These are phyloP conservation scores for Urocitellus parryii DNA, from an alignment of 2,113 vertebrate species.

Conservation along the genomic window DNA sequence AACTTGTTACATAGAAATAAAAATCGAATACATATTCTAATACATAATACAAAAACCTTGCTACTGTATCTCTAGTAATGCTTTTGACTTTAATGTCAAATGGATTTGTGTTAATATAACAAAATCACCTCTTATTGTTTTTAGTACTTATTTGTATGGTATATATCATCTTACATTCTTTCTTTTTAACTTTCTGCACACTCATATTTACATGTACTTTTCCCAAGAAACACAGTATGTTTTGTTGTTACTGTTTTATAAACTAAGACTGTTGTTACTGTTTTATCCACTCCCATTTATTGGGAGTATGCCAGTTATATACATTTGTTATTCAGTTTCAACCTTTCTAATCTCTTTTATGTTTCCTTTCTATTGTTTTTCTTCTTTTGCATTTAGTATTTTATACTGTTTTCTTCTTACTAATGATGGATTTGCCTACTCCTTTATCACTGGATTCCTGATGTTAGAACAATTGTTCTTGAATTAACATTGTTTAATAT, in stretches of 20 bases:
- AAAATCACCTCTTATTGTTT: background rate
- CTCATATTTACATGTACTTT: background rate
- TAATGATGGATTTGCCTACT: background rate
- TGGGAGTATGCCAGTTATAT: background rate
- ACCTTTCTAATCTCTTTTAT: background rate
- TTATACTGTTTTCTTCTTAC: background rate
- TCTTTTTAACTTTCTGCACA: background rate
- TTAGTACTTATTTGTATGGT: background rate
- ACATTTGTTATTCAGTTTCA: background rate
- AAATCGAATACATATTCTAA: background rate
- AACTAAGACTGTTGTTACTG: background rate
- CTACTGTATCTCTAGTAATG: background rate
- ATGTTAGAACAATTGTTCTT: background rate
- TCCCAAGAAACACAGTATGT: background rate
- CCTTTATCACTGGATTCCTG: background rate
- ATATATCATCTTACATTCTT: background rate
- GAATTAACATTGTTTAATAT: background rate
- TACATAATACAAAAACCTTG: background rate
- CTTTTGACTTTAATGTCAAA: background rate
- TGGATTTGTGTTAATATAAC: background rate
- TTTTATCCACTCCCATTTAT: background rate
- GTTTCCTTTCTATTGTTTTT: background rate
- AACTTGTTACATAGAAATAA: background rate
- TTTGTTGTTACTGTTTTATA: background rate
- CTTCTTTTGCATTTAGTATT: background rate